Base-by-base conservation (phyloP, 2,888 invertebrate species). In the Thereva nobilitata region DNA sequence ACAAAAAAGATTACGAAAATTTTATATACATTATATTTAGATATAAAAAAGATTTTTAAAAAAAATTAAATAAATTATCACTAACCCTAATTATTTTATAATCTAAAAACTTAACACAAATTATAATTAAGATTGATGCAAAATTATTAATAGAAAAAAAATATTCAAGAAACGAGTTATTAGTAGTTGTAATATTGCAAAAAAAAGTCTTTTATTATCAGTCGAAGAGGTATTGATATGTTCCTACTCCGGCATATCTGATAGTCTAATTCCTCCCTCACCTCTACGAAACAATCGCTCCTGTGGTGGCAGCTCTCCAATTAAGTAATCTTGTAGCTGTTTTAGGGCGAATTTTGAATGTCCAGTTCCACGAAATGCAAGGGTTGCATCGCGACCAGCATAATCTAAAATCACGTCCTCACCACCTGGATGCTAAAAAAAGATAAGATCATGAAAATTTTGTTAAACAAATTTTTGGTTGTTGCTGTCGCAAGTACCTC, bases 301-400 rank as follows among this genome's bases (percentile, higher is more conserved):
- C 12, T 84, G 83, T 70, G 85, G 76, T 0, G 93, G 92, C 34
- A 94, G 83, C 75, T 90, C 88, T 0, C 93, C 94, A 35, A 93
- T 86, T 2, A 89, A 79, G 78, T 87, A 92, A n/a, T 86, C 84
- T 49, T 88, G 85, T 68, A 94, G 81, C 34, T 86, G 84, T 68
- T 84, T 83, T 37, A 85, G 79, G 0, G 92, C 91, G 69, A 82
- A 83, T 9, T 83, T 82, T 4, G 90, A 88, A 76, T 94, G 94
- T 0, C 93, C 92, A 0, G 89, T 87, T 55, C 91, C 89, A 10
- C 90, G 84, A 81, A 93, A 94, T 0, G 93, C 90, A 2, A 90
- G 83, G 37, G 91, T 93, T 0, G 92, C 93, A 78, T 94, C 94
- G 8, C 90, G 84, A 0, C 94, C 94, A 0, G 92, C 93, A 78